These are phyloP conservation scores for Xenopus petersii DNA, from an alignment of 2,797 vertebrate genomes.

Conservation along the genomic window DNA sequence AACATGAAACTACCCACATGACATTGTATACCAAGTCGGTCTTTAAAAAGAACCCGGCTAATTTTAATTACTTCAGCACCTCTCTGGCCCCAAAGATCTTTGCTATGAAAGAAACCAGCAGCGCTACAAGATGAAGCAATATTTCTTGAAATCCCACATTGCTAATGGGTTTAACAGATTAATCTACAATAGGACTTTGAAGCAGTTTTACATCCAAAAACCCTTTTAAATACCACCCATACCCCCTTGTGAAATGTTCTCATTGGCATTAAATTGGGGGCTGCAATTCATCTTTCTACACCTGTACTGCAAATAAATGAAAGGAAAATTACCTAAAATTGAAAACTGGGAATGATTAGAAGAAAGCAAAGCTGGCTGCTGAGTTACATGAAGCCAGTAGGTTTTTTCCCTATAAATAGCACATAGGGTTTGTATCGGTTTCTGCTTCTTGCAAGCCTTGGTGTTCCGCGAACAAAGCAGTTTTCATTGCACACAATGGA, in stretches of 20 bases:
- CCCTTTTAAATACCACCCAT: neutral
- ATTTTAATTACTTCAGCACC: no score
- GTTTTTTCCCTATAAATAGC: conserved; percentile 62
- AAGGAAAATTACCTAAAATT: conserved; percentile 46
- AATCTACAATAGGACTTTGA: neutral
- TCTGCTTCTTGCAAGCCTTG: conserved; percentile 63
- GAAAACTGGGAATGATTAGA: conserved; percentile 49
- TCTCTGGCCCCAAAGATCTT: no score
- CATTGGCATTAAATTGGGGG: conserved; percentile 16
- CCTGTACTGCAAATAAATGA: conserved; percentile 36
- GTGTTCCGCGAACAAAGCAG: conserved; percentile 69
- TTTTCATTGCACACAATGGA: conserved; percentile 74
- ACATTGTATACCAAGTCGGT: no score
- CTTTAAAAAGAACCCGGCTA: no score
- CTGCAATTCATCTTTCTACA: conserved; percentile 47
- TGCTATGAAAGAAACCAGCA: no score
- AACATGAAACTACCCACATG: no score
- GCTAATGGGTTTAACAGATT: neutral
- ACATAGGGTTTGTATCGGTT: conserved; percentile 71
- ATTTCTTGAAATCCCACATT: neutral
- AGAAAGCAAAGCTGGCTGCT: conserved; percentile 46
- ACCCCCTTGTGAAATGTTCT: conserved; percentile 1
- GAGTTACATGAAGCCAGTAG: conserved; percentile 44
- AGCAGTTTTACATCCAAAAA: neutral
- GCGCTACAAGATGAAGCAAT: neutral